phyloP scores from a whole-genome alignment of 1,140 invertebrate genomes.

The Apis laboriosa region DNA sequence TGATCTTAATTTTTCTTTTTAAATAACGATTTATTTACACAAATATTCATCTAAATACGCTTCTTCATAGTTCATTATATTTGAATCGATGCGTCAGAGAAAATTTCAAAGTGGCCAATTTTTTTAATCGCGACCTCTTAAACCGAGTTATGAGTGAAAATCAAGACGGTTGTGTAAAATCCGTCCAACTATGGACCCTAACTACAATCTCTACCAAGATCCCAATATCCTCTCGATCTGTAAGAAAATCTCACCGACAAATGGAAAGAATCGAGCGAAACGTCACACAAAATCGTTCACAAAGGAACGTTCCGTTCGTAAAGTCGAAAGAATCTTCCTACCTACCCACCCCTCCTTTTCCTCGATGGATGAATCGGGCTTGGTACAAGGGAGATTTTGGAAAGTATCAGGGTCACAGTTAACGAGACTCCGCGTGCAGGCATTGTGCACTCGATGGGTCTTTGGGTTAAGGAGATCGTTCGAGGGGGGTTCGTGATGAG shows the following conservation, averaged over 20 bases:
- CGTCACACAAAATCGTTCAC: background rate
- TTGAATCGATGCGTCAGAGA: too few relatives aligned
- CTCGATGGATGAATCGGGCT: background rate
- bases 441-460: constrained; percentile 1
- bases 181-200: background rate
- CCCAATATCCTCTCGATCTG: too few relatives aligned
- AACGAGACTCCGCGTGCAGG: background rate
- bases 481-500: background rate
- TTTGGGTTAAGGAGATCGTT: constrained; percentile 38
- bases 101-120: too few relatives aligned
- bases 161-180: too few relatives aligned
- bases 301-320: background rate
- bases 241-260: background rate
- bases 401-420: constrained; percentile 25
- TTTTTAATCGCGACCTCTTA: too few relatives aligned
- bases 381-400: background rate
- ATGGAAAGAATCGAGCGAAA: background rate
- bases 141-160: too few relatives aligned
- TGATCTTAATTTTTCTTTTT: too few relatives aligned
- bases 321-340: background rate
- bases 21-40: too few relatives aligned
- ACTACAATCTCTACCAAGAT: background rate
- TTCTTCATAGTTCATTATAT: too few relatives aligned
- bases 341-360: background rate
- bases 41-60: too few relatives aligned